phyloP scores from a whole-genome alignment of 1,140 invertebrate species.

The Rhagoletis zephyria region DNA sequence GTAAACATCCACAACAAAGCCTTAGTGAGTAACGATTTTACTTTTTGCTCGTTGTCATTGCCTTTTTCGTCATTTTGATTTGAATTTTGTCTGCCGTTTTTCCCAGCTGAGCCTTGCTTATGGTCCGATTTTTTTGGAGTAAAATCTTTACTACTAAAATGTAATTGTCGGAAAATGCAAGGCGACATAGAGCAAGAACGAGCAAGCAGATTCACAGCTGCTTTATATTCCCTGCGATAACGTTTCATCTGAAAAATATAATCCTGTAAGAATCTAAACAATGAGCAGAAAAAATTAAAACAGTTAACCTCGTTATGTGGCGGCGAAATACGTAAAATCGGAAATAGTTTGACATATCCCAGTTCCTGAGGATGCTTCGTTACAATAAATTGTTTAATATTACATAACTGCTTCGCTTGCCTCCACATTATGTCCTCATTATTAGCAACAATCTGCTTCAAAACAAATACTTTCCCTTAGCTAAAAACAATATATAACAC shows the following conservation, averaged over 20 bases:
- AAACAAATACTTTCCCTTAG: too few species aligned
- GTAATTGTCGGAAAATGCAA: slow-evolving; percentile 59
- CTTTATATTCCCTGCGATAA: slow-evolving; percentile 74
- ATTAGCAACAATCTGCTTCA: too few species aligned
- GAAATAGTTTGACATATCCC: too few species aligned
- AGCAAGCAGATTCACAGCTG: slow-evolving; percentile 70
- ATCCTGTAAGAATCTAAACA: too few species aligned
- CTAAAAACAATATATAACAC: too few species aligned
- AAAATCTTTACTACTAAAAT: slow-evolving; percentile 56
- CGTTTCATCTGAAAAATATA: slow-evolving; percentile 62
- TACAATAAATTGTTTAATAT: too few species aligned
- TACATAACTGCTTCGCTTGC: too few species aligned
- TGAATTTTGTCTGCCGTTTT: slow-evolving; percentile 56
- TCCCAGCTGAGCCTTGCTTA: slow-evolving; percentile 32
- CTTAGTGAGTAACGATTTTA: slow-evolving; percentile 81
- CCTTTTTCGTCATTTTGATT: slow-evolving; percentile 77
- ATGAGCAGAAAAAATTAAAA: too few species aligned
- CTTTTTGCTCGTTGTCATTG: slow-evolving; percentile 78
- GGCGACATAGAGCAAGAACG: slow-evolving; percentile 66
- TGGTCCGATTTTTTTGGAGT: slow-evolving; percentile 65
- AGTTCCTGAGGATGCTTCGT: too few species aligned
- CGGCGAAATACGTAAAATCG: too few species aligned
- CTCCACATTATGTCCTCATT: too few species aligned
- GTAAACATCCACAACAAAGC: slow-evolving; percentile 84
- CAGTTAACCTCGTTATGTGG: too few species aligned